Percentiles rank a stretch among this genome's conserved stretches.
phyloP scores from a whole-genome alignment of 2,888 invertebrate species.

The Emmelina monodactyla region DNA sequence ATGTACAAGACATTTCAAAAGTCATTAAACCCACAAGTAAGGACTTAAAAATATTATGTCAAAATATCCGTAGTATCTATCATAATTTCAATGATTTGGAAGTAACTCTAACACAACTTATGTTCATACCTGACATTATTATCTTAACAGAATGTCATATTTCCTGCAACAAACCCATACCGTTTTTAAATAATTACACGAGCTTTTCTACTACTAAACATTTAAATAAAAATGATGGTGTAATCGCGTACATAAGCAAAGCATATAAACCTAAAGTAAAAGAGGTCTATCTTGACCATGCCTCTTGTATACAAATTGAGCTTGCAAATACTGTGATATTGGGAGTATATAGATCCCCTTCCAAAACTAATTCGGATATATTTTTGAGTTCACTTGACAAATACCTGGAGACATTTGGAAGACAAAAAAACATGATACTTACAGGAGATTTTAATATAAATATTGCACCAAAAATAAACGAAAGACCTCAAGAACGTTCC shows the following conservation, averaged over 20 bases:
- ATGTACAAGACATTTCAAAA: background rate
- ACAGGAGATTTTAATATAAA: no score
- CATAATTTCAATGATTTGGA: slow-evolving; percentile 5
- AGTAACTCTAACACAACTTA: background rate
- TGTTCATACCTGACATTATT: slow-evolving; percentile 3
- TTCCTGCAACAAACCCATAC: slow-evolving; percentile 4
- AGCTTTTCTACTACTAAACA: background rate
- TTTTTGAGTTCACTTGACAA: slow-evolving; percentile 4
- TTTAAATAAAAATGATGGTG: slow-evolving; percentile 7
- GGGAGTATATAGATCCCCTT: slow-evolving; percentile 5
- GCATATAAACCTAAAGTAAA: slow-evolving; percentile 1
- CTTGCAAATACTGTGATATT: background rate
- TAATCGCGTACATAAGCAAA: slow-evolving; percentile 4
- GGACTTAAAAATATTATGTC: slow-evolving; percentile 3
- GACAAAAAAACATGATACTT: slow-evolving; percentile 2
- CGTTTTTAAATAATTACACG: slow-evolving; percentile 2
- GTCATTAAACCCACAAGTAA: background rate
- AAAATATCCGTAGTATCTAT: slow-evolving; percentile 7
- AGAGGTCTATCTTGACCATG: slow-evolving; percentile 5
- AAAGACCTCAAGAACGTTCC: no score
- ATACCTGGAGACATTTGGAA: background rate
- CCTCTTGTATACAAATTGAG: slow-evolving; percentile 6
- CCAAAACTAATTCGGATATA: slow-evolving; percentile 2
- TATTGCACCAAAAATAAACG: no score
- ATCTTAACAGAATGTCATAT: slow-evolving; percentile 8